These are phyloP conservation scores for Brienomyrus brachyistius DNA, from an alignment of 2,113 vertebrate genomes.

Conservation along the genomic window DNA sequence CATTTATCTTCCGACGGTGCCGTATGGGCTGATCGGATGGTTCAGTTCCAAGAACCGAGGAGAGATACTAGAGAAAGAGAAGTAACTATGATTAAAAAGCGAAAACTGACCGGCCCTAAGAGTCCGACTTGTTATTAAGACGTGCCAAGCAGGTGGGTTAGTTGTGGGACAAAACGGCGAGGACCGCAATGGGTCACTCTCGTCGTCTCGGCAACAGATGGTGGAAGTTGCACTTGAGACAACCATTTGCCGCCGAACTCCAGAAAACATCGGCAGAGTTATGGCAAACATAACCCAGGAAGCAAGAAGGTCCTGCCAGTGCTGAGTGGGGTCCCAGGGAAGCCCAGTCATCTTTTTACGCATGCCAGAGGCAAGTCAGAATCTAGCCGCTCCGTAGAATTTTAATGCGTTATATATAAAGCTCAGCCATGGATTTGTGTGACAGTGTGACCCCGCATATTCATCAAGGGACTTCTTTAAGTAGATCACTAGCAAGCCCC, in stretches of 20 bases:
- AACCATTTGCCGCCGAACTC: background rate
- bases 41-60: background rate
- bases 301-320: background rate
- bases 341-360: background rate
- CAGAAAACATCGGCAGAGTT: background rate
- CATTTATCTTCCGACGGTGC: background rate
- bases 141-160: background rate
- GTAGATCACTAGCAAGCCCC: background rate
- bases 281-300: background rate
- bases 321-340: background rate
- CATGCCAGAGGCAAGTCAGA: background rate
- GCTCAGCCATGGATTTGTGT: background rate
- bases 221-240: background rate
- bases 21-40: background rate
- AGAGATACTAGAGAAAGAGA: background rate
- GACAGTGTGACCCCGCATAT: background rate
- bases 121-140: background rate
- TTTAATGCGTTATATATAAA: background rate
- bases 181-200: background rate
- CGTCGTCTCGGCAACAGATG: background rate
- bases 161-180: background rate
- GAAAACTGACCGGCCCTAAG: background rate
- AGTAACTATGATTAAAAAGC: background rate
- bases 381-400: background rate
- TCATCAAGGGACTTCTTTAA: background rate